Evolutionary conservation across 2,888 invertebrate species (phyloP).

Genomic region (Nemapogon koenigi): DNA sequence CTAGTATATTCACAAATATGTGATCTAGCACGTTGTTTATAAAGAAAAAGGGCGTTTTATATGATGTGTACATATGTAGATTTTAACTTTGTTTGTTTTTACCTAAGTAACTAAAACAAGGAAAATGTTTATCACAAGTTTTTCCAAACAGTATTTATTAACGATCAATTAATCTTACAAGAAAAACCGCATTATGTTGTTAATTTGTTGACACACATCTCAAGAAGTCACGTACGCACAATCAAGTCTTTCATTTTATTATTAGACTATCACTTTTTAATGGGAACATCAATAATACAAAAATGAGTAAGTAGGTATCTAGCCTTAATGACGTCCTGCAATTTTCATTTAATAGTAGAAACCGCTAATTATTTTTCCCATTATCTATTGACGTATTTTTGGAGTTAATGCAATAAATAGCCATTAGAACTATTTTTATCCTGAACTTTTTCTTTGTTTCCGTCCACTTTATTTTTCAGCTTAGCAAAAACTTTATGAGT

Average conservation of each 20-base stretch:
- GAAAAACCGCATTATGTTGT: conserved; percentile 21
- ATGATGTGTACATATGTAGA: too few species aligned
- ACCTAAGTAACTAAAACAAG: too few species aligned
- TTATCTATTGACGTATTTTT: conserved; percentile 25
- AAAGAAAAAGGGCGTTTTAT: too few species aligned
- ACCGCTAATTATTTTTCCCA: conserved; percentile 25
- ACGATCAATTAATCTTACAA: conserved; percentile 32
- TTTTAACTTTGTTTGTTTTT: too few species aligned
- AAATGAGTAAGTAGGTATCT: too few species aligned
- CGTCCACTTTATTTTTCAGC: too few species aligned
- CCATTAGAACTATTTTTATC: too few species aligned
- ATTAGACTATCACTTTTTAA: conserved; percentile 28
- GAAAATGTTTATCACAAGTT: conserved; percentile 25
- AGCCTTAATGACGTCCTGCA: conserved; percentile 37
- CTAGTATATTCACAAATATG: too few species aligned
- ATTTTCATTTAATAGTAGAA: conserved; percentile 23
- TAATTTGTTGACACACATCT: conserved; percentile 41
- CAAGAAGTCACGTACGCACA: conserved; percentile 43
- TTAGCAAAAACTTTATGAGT: too few species aligned
- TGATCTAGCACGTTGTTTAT: too few species aligned
- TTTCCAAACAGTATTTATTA: conserved; percentile 23
- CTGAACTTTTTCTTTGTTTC: too few species aligned
- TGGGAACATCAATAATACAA: conserved; percentile 31
- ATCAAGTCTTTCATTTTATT: conserved; percentile 21
- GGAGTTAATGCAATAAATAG: too few species aligned